Evolutionary conservation across 2,888 invertebrate genomes (phyloP), one percentile per base, ranked within the genome.

Genomic region (Pyrochroa serraticornis): DNA sequence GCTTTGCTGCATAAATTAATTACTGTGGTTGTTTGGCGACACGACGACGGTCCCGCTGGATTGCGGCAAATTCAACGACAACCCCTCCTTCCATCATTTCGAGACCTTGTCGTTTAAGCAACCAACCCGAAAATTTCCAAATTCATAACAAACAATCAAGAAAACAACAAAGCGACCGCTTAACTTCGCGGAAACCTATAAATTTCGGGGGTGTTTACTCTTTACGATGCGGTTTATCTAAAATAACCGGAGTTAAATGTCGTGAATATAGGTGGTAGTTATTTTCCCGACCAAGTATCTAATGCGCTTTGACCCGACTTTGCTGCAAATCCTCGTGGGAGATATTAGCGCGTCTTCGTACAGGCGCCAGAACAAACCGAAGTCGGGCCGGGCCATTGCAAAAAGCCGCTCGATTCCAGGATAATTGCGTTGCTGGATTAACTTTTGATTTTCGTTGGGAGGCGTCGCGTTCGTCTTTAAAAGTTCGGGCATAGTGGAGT

Each of bases 1-100:
- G 68, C 65, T 66, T 63, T 67, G 60, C 62, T 67, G 67, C 71
- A 72, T 74, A 73, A 72, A 74, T 72, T 74, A 74, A 74, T 74
- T 74, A 70, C 51, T 55, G 53, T 30, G 35, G 39, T 45, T 53
- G 53, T 53, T 59, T 49, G 54, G 59, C 22, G 60, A 56, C 64
- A 65, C 49, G 60, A 58, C 50, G 34, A 22, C 22, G 22, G 22
- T 22, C 22, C 22, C 22, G 22, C 5, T 5, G 22, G 22, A 5
- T 22, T 22, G 22, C 22, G 22, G 22, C 22, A 22, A 22, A 22
- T 22, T 22, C 22, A 22, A 22, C 22, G 22, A 5, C 22, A 22
- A 2, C 22, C 22, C 22, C 22, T 38, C 14, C 9, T 7, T 41
- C 13, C 3, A 30, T 13, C n/a, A 22, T 42, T 42, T 30, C 30